Evolutionary conservation across 2,888 invertebrate genomes (phyloP).

Genomic region (Biston betularia): DNA sequence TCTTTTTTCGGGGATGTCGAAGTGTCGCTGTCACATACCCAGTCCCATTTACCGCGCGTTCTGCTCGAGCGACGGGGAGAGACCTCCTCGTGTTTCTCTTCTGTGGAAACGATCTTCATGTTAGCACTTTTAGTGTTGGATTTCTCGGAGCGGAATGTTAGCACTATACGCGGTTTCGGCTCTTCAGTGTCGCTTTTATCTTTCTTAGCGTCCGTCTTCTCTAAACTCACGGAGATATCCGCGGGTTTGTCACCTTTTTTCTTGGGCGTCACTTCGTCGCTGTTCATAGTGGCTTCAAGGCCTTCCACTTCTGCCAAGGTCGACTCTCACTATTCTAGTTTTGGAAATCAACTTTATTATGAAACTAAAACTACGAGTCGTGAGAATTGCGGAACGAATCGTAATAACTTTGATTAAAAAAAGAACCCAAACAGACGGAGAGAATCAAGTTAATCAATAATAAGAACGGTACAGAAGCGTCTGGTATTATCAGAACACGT

Average conservation of each 20-base stretch:
- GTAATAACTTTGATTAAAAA: not conserved
- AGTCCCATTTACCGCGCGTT: conserved; percentile 72
- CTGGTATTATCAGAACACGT: not conserved
- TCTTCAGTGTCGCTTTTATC: conserved; percentile 70
- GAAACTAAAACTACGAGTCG: not conserved
- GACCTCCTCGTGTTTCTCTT: conserved; percentile 75
- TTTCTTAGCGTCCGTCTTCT: conserved; percentile 60
- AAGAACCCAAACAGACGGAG: not conserved
- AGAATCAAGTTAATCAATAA: not conserved
- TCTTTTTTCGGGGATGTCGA: conserved; percentile 64
- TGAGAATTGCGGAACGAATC: not conserved
- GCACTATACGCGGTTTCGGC: conserved; percentile 86
- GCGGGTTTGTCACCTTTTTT: conserved; percentile 67
- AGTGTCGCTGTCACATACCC: conserved; percentile 69
- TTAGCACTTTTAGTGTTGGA: conserved; percentile 82
- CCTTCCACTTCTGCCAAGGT: conserved; percentile 50
- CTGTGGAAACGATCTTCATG: conserved; percentile 82
- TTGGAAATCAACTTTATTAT: conserved; percentile 2
- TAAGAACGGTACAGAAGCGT: not conserved
- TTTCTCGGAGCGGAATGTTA: conserved; percentile 88
- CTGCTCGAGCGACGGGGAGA: conserved; percentile 71
- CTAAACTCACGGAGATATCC: conserved; percentile 56
- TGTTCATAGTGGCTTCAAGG: conserved; percentile 76
- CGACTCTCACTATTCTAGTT: conserved; percentile 40
- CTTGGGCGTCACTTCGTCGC: conserved; percentile 64